phyloP scores from a whole-genome alignment of 2,888 invertebrate genomes.

The Hybos culiciformis region DNA sequence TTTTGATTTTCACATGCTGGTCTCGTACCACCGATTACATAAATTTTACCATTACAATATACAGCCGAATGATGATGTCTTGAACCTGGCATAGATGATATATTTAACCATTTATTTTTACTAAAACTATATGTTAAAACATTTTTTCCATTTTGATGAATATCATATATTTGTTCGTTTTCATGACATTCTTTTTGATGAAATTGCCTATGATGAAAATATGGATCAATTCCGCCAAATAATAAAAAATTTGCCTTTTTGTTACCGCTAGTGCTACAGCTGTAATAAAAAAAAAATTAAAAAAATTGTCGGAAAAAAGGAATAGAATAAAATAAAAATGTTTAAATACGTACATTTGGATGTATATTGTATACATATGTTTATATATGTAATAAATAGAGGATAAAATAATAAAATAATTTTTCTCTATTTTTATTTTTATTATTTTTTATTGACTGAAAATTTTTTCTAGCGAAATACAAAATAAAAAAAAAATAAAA shows the following conservation, averaged over 20 bases:
- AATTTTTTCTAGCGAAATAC: too few relatives aligned
- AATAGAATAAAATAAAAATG: too few relatives aligned
- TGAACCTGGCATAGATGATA: constrained; percentile 53
- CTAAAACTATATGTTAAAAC: constrained; percentile 46
- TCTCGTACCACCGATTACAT: constrained; percentile 45
- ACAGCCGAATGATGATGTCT: constrained; percentile 54
- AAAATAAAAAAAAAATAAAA: too few relatives aligned
- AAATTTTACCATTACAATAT: constrained; percentile 48
- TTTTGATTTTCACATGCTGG: constrained; percentile 14
- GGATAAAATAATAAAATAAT: too few relatives aligned
- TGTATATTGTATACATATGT: too few relatives aligned
- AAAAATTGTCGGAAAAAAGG: too few relatives aligned
- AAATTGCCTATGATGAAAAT: constrained; percentile 25
- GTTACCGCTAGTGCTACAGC: constrained; percentile 5
- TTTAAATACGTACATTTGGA: too few relatives aligned
- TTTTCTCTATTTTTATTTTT: too few relatives aligned
- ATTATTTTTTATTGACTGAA: too few relatives aligned
- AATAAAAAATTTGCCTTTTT: constrained; percentile 37
- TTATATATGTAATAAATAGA: too few relatives aligned
- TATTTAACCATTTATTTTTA: constrained; percentile 49
- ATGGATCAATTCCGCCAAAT: constrained; percentile 57
- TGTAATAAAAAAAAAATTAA: too few relatives aligned
- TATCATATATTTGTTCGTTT: constrained; percentile 10
- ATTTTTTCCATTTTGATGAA: constrained; percentile 38
- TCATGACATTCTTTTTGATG: constrained; percentile 11